These are phyloP conservation scores for Leptonema lineaticorne DNA, from an alignment of 1,140 invertebrate genomes.

Conservation along the genomic window DNA sequence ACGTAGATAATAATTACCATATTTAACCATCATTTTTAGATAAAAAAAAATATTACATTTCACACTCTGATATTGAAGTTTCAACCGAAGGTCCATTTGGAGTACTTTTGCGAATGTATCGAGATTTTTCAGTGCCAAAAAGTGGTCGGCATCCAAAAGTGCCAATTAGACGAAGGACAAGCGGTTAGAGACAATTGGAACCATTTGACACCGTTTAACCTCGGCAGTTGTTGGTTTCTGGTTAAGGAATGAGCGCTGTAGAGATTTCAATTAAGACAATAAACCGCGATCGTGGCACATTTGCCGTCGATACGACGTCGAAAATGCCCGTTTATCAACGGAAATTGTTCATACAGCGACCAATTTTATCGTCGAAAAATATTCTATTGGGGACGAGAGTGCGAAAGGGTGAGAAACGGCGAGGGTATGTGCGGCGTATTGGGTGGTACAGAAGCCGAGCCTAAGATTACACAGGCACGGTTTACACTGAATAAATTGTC, in stretches of 20 bases:
- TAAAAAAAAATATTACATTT: no score
- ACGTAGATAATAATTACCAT: no score
- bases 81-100: no score
- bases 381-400: no score
- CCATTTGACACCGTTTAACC: conserved; percentile 34
- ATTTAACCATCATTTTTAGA: no score
- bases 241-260: conserved; percentile 30
- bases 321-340: no score
- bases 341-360: no score
- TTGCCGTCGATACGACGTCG: conserved; percentile 11
- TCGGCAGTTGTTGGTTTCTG: not conserved
- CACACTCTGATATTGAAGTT: no score
- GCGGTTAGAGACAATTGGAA: conserved; percentile 24
- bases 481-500: conserved; percentile 12
- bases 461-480: not conserved
- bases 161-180: conserved; percentile 14
- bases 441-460: not conserved
- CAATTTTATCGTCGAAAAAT: no score
- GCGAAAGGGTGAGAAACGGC: no score
- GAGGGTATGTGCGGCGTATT: no score
- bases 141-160: conserved; percentile 15
- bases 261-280: conserved; percentile 34
- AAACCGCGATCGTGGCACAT: not conserved
- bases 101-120: not conserved
- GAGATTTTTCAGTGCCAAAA: not conserved